Base-by-base conservation (phyloP, 2,113 vertebrate species). In the Euleptes europaea region DNA sequence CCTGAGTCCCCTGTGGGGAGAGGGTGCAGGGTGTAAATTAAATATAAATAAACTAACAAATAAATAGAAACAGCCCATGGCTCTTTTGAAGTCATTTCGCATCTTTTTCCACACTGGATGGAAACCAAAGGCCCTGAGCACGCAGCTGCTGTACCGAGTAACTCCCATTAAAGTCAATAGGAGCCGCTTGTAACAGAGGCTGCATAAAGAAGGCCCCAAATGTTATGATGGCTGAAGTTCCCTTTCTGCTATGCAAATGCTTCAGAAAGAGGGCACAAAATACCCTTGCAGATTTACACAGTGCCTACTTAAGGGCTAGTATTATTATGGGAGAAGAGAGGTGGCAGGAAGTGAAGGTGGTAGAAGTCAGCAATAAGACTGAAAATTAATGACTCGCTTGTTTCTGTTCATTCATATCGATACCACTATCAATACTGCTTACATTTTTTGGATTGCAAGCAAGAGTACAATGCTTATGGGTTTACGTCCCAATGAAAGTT, bases 241-340 rank as follows among this genome's bases (percentile, higher is more conserved):
- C 72, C 82, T 89, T 81, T 86, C 63, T 2, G 1, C 72, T 87
- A 63, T 81, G 3, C 31, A 72, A 88, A 89, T 57, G 76, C 84
- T 65, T 13, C 67, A 70, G n/a, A 51, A 85, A 40, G 63, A 21
- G 57, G 3, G 11, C 31, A 19, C 26, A 38, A 19, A 60, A 49
- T 21, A 60, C 72, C 69, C 65, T 60, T 44, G 38, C 15, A 72
- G 57, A 80, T 73, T 65, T 23, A 86, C 84, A 83, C 47, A 83
- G 49, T 31, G 51, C 71, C 92, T 90, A 90, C 93, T 82, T 76
- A 93, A 93, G 63, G 92, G 92, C 92, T 93, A 92, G 92, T 85
- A 88, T 42, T 70, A 60, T 79, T 87, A 67, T 79, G 87, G 85
- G 66, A 91, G 80, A 72, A 14, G 44, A 51, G 33, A 6, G 89